These are phyloP conservation scores for Saccostrea echinata DNA, from an alignment of 1,140 invertebrate species.

Conservation along the genomic window DNA sequence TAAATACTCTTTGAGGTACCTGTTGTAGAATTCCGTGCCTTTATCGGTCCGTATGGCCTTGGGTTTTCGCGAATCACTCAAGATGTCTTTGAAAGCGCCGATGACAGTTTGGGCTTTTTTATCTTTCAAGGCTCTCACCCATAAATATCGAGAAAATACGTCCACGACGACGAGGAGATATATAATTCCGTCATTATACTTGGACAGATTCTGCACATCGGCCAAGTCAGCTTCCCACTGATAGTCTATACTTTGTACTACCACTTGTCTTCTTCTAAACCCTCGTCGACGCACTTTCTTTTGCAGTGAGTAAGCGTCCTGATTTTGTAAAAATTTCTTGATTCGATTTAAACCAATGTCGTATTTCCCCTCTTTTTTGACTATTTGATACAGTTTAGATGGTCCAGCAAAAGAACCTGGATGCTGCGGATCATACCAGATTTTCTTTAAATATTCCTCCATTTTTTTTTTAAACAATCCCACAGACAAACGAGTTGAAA, in stretches of 20 bases:
- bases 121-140: constrained; percentile 54
- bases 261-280: constrained; percentile 36
- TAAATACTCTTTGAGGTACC: not conserved
- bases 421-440: constrained; percentile 39
- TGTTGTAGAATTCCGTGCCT: constrained; percentile 43
- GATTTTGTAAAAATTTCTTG: constrained; percentile 37
- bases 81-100: constrained; percentile 42
- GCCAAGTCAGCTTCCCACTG: constrained; percentile 52
- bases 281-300: constrained; percentile 24
- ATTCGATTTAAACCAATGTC: constrained; percentile 38
- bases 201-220: constrained; percentile 31
- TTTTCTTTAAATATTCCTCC: constrained; percentile 32
- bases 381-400: constrained; percentile 43
- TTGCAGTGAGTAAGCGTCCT: constrained; percentile 41
- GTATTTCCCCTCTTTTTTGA: constrained; percentile 47
- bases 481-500: not conserved
- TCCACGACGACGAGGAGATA: constrained; percentile 52
- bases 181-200: constrained; percentile 41
- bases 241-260: constrained; percentile 52
- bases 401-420: constrained; percentile 42
- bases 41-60: constrained; percentile 38
- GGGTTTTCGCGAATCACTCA: constrained; percentile 33
- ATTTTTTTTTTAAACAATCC: not conserved
- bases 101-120: constrained; percentile 53
- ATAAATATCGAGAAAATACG: constrained; percentile 55